phyloP scores from a whole-genome alignment of 2,797 vertebrate genomes.

The Channallabes apus region DNA sequence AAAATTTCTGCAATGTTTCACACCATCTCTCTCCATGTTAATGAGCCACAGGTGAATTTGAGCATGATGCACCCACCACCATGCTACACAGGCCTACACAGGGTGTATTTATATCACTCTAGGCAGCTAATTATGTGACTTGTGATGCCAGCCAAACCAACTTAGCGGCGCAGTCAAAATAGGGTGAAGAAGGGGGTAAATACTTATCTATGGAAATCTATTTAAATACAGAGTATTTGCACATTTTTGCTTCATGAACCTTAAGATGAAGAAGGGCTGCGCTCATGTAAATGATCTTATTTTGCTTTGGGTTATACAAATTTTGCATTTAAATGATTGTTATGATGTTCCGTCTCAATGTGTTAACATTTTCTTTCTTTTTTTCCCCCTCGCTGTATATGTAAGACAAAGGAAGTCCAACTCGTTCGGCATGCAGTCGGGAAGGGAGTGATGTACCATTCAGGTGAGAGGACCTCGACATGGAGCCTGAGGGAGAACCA shows the following conservation, averaged over 20 bases:
- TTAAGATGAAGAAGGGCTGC: not conserved
- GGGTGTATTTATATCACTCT: not conserved
- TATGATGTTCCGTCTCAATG: not conserved
- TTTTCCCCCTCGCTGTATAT: constrained; percentile 7
- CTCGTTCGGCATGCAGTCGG: constrained; percentile 75
- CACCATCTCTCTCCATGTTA: too few species aligned
- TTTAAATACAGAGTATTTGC: not conserved
- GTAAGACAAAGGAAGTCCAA: constrained; percentile 75
- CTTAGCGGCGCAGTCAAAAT: too few species aligned
- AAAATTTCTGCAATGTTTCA: not conserved
- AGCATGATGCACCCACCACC: not conserved
- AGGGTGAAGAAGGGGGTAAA: not conserved
- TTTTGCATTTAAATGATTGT: not conserved
- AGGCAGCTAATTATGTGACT: not conserved
- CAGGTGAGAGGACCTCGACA: constrained; percentile 30
- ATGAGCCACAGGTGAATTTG: not conserved
- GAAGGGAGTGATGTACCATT: constrained; percentile 63
- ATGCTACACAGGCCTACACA: not conserved
- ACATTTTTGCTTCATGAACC: not conserved
- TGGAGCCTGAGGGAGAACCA: constrained; percentile 24
- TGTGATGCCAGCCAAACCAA: not conserved
- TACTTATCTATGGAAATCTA: not conserved
- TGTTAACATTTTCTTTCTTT: not conserved
- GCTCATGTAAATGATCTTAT: not conserved
- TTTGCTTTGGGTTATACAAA: not conserved